These are phyloP conservation scores for Branchinecta lynchi DNA, from an alignment of 1,140 invertebrate species.

Conservation along the genomic window DNA sequence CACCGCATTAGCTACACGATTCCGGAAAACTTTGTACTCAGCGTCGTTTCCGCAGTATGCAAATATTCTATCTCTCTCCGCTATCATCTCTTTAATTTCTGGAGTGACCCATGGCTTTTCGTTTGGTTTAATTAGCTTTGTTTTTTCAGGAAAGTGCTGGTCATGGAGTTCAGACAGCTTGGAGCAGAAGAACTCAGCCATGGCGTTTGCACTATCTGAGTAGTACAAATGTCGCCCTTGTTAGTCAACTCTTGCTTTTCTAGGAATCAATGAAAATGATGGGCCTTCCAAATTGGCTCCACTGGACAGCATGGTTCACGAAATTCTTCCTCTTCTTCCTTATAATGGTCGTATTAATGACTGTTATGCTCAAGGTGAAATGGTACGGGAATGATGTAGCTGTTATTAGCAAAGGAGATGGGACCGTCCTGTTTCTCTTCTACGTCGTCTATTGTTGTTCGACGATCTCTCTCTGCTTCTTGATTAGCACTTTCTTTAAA, in stretches of 20 bases:
- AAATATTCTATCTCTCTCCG: no score
- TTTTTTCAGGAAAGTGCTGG: no score
- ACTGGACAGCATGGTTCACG: constrained; percentile 39
- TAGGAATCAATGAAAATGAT: constrained; percentile 42
- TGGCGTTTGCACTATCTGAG: no score
- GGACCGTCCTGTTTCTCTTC: not conserved
- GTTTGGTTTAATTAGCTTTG: no score
- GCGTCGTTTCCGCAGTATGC: no score
- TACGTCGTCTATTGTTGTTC: not conserved
- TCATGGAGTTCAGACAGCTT: no score
- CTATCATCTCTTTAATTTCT: no score
- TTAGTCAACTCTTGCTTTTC: constrained; percentile 23
- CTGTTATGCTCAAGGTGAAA: constrained; percentile 18
- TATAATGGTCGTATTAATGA: constrained; percentile 21
- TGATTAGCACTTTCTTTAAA: not conserved
- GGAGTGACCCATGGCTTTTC: no score
- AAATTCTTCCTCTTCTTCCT: constrained; percentile 33
- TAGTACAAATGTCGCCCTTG: no score
- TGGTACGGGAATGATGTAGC: constrained; percentile 12
- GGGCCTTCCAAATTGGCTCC: constrained; percentile 37
- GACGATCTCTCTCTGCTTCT: not conserved
- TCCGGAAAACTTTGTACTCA: no score
- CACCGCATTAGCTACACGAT: no score
- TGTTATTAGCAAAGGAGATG: not conserved
- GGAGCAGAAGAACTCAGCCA: no score